A percentile compares a stretch with the other conserved stretches of the same genome.
These are phyloP conservation scores for Cephus runcator DNA, from an alignment of 2,888 invertebrate genomes.

Conservation along the genomic window DNA sequence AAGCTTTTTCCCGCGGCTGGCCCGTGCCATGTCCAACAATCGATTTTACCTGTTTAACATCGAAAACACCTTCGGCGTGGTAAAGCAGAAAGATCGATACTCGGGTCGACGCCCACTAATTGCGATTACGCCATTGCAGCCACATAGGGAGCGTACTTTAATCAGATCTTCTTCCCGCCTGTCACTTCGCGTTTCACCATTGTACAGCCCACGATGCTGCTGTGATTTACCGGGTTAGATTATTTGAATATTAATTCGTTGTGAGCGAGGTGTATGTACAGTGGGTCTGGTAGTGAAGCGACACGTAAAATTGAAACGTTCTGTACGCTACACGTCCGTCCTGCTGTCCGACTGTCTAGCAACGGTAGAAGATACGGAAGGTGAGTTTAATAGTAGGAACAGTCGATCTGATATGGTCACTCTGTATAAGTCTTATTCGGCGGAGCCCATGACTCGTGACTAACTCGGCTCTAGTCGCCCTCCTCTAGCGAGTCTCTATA, in stretches of 20 bases:
- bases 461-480: background rate
- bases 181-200: conserved; percentile 36
- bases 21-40: background rate
- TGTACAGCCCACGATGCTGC: conserved; percentile 25
- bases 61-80: background rate
- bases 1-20: background rate
- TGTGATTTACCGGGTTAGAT: conserved; percentile 36
- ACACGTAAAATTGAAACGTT: conserved; percentile 20
- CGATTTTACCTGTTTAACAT: background rate
- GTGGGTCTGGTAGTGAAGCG: conserved; percentile 6
- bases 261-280: background rate
- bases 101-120: conserved; percentile 13
- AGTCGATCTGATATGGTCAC: conserved; percentile 2
- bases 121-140: conserved; percentile 31
- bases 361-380: background rate
- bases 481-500: background rate
- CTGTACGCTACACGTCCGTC: conserved; percentile 3
- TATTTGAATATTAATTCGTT: conserved; percentile 49
- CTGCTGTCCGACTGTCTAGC: conserved; percentile 1
- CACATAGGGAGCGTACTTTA: conserved; percentile 25
- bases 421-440: background rate
- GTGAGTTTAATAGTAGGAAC: conserved; percentile 1
- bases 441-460: background rate
- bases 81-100: background rate
- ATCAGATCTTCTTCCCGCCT: conserved; percentile 43